Base-by-base conservation (phyloP, 1,140 invertebrate species). In the Pogonognathellus flavescens region DNA sequence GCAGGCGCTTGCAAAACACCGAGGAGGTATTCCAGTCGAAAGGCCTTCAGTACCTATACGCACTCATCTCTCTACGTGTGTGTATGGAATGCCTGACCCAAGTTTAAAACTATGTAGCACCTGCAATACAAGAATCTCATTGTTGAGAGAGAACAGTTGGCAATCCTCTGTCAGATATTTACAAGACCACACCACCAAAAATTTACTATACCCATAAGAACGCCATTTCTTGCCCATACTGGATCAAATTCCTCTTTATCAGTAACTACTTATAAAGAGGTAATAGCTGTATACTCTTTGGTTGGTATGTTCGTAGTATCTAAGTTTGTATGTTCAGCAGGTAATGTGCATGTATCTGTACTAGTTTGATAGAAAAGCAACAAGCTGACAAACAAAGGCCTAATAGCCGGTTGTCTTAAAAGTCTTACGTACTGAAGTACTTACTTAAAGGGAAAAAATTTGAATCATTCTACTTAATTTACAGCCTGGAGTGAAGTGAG, bases 91-190 rank as follows among this genome's bases (percentile, higher is more conserved):
- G 25, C 8, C 10, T 10, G 20, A 66, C n/a, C 59, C 22, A 14
- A 20, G 25, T 13, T n/a, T 76, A 76, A 50, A 76, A 76, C 70
- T 76, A 76, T 76, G 70, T 31, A 76, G 70, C 70, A 76, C 70
- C 70, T 76, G 70, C 70, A 76, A 50, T 41, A 41, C 11, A 76
- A 76, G 70, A 76, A 76, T 76, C 25, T 76, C 41, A 72, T 76
- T 49, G 31, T 76, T 76, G 49, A 6, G 59, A 20, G 70, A 18
- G 70, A 76, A 76, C 70, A 76, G 70, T 76, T 76, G 70, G 70
- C 62, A 66, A 66, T 66, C 62, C 62, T 76, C 70, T 70, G 66
- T 50, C 41, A 76, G 70, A 76, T 49, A 76, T 49, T 49, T 76
- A 50, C 22, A 49, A 31, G 70, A 76, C 70, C 70, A 76, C 70